These are phyloP conservation scores for Drepana falcataria DNA, from an alignment of 2,888 invertebrate genomes.

Conservation along the genomic window DNA sequence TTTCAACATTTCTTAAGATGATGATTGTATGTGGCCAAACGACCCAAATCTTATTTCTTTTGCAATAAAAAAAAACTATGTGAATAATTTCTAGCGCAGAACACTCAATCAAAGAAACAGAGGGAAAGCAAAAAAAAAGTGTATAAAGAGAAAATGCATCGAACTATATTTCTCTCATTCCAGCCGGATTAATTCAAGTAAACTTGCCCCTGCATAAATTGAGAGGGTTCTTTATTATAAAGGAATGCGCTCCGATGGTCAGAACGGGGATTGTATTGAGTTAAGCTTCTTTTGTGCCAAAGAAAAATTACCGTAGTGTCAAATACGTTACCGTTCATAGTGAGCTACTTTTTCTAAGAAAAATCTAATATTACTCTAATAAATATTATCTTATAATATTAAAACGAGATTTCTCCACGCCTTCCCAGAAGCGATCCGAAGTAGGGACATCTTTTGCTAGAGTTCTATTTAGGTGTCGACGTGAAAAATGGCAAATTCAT, in stretches of 20 bases:
- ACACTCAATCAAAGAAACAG: not conserved
- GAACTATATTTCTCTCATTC: slow-evolving; percentile 15
- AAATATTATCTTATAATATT: too few species aligned
- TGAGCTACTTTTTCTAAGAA: slow-evolving; percentile 4
- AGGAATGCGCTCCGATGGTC: slow-evolving; percentile 20
- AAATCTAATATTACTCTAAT: too few species aligned
- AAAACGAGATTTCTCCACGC: too few species aligned
- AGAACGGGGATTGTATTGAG: slow-evolving; percentile 22
- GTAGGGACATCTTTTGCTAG: too few species aligned
- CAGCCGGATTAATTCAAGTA: slow-evolving; percentile 22
- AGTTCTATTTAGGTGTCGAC: too few species aligned
- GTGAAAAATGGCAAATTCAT: too few species aligned
- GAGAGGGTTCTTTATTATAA: slow-evolving; percentile 25
- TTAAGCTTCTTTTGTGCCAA: slow-evolving; percentile 27
- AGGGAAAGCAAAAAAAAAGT: not conserved
- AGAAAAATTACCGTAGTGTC: slow-evolving; percentile 28
- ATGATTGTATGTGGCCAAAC: too few species aligned
- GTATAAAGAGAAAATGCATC: slow-evolving; percentile 18
- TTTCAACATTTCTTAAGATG: too few species aligned
- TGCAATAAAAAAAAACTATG: not conserved
- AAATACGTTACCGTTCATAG: slow-evolving; percentile 15
- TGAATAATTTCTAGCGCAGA: not conserved
- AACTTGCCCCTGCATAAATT: slow-evolving; percentile 25
- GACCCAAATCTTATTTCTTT: slow-evolving; percentile 22
- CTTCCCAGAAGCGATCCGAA: too few species aligned